Conservation (phyloP, 1,140 invertebrate genomes). For the Zaprionus ornatus region DNA sequence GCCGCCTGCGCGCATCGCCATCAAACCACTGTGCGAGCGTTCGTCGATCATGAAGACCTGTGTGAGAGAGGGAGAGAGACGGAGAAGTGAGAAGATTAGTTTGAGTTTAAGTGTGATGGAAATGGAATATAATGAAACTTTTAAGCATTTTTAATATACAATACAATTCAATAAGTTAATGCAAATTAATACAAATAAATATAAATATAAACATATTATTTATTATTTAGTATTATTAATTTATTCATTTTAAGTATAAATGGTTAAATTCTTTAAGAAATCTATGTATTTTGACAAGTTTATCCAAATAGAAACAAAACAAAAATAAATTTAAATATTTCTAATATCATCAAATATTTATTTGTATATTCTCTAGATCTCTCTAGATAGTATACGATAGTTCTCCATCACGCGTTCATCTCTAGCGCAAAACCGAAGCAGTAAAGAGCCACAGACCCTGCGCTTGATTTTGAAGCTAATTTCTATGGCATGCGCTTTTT, state of each 20-base stretch:
- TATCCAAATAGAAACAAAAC: too few relatives aligned
- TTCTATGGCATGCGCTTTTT: conserved; percentile 23
- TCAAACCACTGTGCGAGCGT: conserved; percentile 75
- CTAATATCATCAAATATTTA: too few relatives aligned
- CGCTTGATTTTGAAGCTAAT: conserved; percentile 36
- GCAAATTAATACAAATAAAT: too few relatives aligned
- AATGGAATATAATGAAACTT: background rate
- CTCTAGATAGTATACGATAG: background rate
- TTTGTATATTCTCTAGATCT: too few relatives aligned
- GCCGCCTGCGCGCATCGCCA: conserved; percentile 72
- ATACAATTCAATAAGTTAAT: too few relatives aligned
- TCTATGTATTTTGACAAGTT: too few relatives aligned
- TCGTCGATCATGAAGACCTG: conserved; percentile 84
- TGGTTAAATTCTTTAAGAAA: too few relatives aligned
- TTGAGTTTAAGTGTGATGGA: background rate
- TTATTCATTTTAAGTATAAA: too few relatives aligned
- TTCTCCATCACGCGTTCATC: background rate
- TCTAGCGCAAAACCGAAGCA: background rate
- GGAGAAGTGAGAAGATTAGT: background rate
- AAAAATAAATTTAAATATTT: too few relatives aligned
- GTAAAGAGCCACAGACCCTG: background rate
- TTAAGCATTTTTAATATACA: background rate
- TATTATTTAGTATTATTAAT: too few relatives aligned
- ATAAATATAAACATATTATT: too few relatives aligned
- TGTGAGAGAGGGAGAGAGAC: background rate